Evolutionary conservation across 2,797 vertebrate species (phyloP).

Genomic region (Silurus aristotelis): DNA sequence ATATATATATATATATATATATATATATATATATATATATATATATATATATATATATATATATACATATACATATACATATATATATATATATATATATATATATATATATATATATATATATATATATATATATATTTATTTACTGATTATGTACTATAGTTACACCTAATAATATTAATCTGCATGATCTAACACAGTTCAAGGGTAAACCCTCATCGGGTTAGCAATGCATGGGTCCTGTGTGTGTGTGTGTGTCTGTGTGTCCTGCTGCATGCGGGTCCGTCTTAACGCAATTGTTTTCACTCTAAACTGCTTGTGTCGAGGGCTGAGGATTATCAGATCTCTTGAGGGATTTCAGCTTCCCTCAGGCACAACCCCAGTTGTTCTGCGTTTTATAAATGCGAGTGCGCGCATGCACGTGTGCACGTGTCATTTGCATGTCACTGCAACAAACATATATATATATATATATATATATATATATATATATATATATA

Average conservation of each 20-base stretch:
- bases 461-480: too few species aligned
- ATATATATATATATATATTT: too few species aligned
- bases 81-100: too few species aligned
- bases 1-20: too few species aligned
- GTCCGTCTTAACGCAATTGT: background rate
- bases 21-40: too few species aligned
- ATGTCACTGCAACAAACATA: background rate
- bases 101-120: too few species aligned
- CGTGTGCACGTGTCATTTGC: background rate
- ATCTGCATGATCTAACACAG: background rate
- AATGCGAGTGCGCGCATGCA: background rate
- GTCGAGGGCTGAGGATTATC: constrained; percentile 5
- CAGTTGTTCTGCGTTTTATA: constrained; percentile 6
- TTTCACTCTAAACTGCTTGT: constrained; percentile 1
- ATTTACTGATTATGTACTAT: background rate
- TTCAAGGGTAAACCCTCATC: constrained; percentile 10
- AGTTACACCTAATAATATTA: background rate
- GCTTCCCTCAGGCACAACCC: background rate
- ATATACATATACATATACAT: too few species aligned
- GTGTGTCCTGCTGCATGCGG: background rate
- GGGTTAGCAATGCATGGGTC: background rate
- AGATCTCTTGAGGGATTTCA: background rate
- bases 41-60: too few species aligned
- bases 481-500: too few species aligned
- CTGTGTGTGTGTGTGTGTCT: background rate